These are phyloP conservation scores for Emesis castigata DNA, from an alignment of 2,888 invertebrate genomes.

Conservation along the genomic window DNA sequence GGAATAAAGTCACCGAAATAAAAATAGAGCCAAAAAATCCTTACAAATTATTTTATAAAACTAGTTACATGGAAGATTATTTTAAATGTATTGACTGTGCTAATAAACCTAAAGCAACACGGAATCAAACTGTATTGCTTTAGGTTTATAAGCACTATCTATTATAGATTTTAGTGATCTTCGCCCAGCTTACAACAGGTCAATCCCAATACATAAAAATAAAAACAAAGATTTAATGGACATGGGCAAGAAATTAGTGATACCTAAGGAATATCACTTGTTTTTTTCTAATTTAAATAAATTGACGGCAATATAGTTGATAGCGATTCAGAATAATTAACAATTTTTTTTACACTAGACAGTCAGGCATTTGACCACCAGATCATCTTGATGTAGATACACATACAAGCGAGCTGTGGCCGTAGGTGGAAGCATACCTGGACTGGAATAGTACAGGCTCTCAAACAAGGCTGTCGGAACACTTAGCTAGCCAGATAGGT, in stretches of 20 bases:
- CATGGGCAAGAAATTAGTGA: constrained; percentile 30
- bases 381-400: not conserved
- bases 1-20: constrained; percentile 15
- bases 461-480: too few relatives aligned
- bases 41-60: not conserved
- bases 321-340: constrained; percentile 25
- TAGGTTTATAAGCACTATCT: too few relatives aligned
- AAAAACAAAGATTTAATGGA: constrained; percentile 14
- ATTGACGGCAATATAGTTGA: constrained; percentile 12
- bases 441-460: too few relatives aligned
- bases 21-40: constrained; percentile 20
- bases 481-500: not conserved
- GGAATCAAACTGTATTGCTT: constrained; percentile 20
- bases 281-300: constrained; percentile 33
- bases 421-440: too few relatives aligned
- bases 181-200: constrained; percentile 12
- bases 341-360: not conserved
- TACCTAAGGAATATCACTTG: constrained; percentile 32
- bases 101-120: constrained; percentile 17
- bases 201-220: constrained; percentile 8
- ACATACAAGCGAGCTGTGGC: too few relatives aligned
- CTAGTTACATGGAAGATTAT: constrained; percentile 20
- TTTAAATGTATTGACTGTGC: constrained; percentile 16
- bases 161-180: constrained; percentile 18
- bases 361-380: not conserved